Evolutionary conservation across 2,113 vertebrate genomes (phyloP).

Genomic region (Siphamia tubifer): DNA sequence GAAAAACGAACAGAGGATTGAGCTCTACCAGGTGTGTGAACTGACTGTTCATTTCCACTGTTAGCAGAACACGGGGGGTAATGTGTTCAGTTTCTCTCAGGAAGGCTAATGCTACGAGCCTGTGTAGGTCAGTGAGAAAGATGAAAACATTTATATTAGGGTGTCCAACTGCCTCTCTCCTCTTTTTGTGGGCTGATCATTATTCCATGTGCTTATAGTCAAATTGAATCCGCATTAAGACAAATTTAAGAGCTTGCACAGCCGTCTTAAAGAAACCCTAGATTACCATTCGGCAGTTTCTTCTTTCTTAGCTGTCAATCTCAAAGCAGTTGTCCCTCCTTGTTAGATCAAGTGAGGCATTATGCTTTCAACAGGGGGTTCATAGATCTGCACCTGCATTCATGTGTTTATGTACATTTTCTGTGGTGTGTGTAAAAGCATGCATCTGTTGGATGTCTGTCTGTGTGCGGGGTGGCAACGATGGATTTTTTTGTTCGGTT

Average conservation of each 20-base stretch:
- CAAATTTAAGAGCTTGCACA: conserved; percentile 63
- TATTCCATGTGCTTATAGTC: conserved; percentile 69
- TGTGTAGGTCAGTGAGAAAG: conserved; percentile 51
- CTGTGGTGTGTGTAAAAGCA: neutral
- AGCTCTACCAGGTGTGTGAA: conserved; percentile 92
- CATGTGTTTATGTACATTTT: conserved; percentile 39
- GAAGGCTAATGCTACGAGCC: neutral
- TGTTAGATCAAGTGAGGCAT: conserved; percentile 34
- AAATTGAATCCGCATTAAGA: conserved; percentile 73
- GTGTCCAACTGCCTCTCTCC: conserved; percentile 46
- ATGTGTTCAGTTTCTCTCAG: conserved; percentile 38
- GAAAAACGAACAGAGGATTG: conserved; percentile 92
- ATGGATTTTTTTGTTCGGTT: conserved; percentile 49
- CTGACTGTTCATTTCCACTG: conserved; percentile 26
- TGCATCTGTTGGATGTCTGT: conserved; percentile 46
- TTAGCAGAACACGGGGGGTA: conserved; percentile 31
- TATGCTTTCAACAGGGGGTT: conserved; percentile 11
- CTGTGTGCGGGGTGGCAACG: conserved; percentile 44
- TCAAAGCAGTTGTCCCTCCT: conserved; percentile 41
- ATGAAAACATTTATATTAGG: conserved; percentile 71
- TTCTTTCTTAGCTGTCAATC: conserved; percentile 61
- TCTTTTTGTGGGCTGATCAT: conserved; percentile 63
- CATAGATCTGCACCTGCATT: conserved; percentile 37
- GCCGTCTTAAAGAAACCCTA: conserved; percentile 66
- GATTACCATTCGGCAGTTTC: conserved; percentile 51